Evolutionary conservation across 1,140 invertebrate species (phyloP), one percentile per base, ranked within the genome.

Genomic region (Lasioglossum albipes): DNA sequence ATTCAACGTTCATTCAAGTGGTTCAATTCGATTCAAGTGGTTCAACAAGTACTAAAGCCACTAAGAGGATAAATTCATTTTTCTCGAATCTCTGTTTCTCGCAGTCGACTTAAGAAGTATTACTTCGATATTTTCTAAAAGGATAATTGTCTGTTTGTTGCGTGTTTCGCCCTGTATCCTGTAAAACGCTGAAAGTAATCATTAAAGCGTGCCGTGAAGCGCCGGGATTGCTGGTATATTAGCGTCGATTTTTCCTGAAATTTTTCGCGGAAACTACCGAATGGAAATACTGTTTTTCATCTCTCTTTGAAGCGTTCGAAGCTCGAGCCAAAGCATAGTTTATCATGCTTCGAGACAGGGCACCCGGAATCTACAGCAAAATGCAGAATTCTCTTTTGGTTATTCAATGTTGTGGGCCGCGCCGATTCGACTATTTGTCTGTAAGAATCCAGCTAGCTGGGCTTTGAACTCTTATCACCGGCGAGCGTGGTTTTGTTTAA

Each of bases 321-420:
- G 65, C n/a, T 42, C 31, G n/a, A 45, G 42, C 65, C 65, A 49
- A 45, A 67, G n/a, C 65, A 41, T 7, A 45, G 65, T 67, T 67
- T 67, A 67, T 67, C 49, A 42, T 41, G 20, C 41, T 49, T 22
- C 18, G 36, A 45, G 41, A 0, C 20, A 12, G 18, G 41, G 4
- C 13, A n/a, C 20, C 41, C 7, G 13, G 42, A 67, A n/a, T 45
- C 9, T 67, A 20, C 41, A n/a, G 41, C 42, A 67, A 67, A 64
- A 49, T 49, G 65, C 18, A 49, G 65, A 67, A 67, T 67, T 42
- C 42, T 49, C 20, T 22, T 49, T 45, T 1, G 65, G 10, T 67
- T 67, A 67, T 67, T 67, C 65, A 45, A 67, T 66, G 41, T 66
- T 41, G 36, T 42, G 20, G 41, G 13, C 65, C 6, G 42, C 20